A percentile compares a stretch with the other conserved stretches of the same genome.
phyloP scores from a whole-genome alignment of 2,113 vertebrate genomes.

The Arvicanthis niloticus region DNA sequence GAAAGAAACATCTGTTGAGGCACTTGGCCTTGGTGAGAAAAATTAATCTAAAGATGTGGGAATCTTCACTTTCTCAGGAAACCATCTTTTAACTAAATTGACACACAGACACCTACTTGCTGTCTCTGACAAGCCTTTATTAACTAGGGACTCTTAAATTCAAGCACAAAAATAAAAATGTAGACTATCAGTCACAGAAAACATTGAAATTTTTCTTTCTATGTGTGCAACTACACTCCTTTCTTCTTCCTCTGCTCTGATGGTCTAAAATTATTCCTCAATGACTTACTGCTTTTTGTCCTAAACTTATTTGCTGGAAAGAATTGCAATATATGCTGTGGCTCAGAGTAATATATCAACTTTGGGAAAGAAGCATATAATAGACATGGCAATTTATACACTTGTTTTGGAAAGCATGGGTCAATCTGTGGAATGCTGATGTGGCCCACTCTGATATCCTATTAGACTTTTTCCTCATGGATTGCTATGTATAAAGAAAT shows the following conservation, averaged over 20 bases:
- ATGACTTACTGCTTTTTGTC: slow-evolving; percentile 38
- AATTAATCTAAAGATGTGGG: slow-evolving; percentile 29
- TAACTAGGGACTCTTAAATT: slow-evolving; percentile 51
- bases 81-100: slow-evolving; percentile 57
- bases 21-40: slow-evolving; percentile 27
- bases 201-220: slow-evolving; percentile 33
- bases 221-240: slow-evolving; percentile 4
- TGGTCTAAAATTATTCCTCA: slow-evolving; percentile 63
- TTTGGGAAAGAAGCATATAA: slow-evolving; percentile 44
- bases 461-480: slow-evolving; percentile 56
- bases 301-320: slow-evolving; percentile 59
- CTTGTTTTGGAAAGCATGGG: neutral
- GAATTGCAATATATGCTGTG: slow-evolving; percentile 17
- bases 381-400: neutral
- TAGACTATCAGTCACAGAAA: slow-evolving; percentile 30
- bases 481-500: neutral
- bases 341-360: slow-evolving; percentile 49
- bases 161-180: neutral
- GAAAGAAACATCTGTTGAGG: slow-evolving; percentile 58
- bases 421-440: slow-evolving; percentile 14
- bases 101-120: neutral
- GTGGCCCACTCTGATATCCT: neutral
- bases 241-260: slow-evolving; percentile 25
- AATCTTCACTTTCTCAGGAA: slow-evolving; percentile 44
- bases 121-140: slow-evolving; percentile 63